Base-by-base conservation (phyloP, 2,888 invertebrate genomes). In the Pediacus dermestoides region DNA sequence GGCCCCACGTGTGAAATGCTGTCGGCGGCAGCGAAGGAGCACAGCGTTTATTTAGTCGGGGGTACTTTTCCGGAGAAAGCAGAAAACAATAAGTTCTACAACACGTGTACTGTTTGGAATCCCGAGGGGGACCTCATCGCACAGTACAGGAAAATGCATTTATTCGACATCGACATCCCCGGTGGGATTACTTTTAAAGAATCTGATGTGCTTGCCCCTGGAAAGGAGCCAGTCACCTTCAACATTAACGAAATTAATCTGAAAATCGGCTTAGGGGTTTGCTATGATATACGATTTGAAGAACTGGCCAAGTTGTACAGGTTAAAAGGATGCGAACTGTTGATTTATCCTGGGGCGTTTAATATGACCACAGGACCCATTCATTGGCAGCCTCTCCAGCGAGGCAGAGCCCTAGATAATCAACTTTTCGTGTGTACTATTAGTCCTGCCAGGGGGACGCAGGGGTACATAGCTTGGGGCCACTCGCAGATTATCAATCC, bases 161-260 rank as follows among this genome's bases (percentile, higher is more conserved):
- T 96, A 30, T 96, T 96, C 69, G 95, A 97, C 69, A 94, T 97
- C 55, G 88, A 95, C 65, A 86, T 97, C 34, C 92, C 93, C 33
- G 88, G 85, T 25, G 86, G 88, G 61, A 88, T 95, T n/a, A 83
- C 81, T 1, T 95, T 96, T 64, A 86, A 88, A 58, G 96, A 96
- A 67, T 95, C 94, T 0, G 88, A 91, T 39, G 82, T 82, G 0
- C 69, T 96, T 1, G 76, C 78, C 11, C 74, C 88, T 0, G 96
- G 95, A 0, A 74, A 83, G 58, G 66, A 77, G 2, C 69, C 92
- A 34, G 83, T 84, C 0, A 82, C 76, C 0, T 85, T 95, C 59
- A 74, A 85, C 18, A 78, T 82, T 9, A 4, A 11, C 4, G 77
- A 80, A 35, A 78, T 77, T 0, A 70, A 76, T 11, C 76, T 80